phyloP scores from a whole-genome alignment of 2,888 invertebrate genomes.

The Catotricha subobsoleta region DNA sequence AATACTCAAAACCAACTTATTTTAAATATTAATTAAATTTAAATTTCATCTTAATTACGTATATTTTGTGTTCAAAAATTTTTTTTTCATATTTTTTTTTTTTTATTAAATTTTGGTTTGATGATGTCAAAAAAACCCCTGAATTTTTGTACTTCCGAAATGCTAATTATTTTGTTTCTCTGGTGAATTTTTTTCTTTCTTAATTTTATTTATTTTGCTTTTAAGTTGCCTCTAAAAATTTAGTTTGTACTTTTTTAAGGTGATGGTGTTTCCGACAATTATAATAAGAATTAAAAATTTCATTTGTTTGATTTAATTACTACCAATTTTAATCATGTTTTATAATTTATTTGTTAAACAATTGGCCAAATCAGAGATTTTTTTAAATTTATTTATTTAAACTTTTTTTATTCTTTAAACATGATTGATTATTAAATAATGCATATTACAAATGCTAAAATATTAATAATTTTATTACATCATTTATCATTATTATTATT shows the following conservation, averaged over 20 bases:
- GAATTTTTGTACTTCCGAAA: slow-evolving; percentile 2
- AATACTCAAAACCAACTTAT: too few relatives aligned
- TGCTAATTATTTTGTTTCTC: not conserved
- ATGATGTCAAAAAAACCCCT: not conserved
- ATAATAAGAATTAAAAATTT: too few relatives aligned
- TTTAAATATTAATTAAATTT: too few relatives aligned
- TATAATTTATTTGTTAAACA: too few relatives aligned
- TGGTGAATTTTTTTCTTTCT: not conserved
- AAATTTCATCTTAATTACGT: too few relatives aligned
- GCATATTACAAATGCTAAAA: too few relatives aligned
- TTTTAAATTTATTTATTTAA: not conserved
- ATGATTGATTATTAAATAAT: not conserved
- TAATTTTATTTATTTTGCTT: not conserved
- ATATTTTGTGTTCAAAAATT: not conserved
- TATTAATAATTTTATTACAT: too few relatives aligned
- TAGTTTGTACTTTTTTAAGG: slow-evolving; percentile 3
- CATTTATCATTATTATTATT: too few relatives aligned
- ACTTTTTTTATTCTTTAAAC: not conserved
- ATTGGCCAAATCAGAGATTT: not conserved
- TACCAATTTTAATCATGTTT: not conserved
- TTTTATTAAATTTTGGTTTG: not conserved
- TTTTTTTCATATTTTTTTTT: not conserved
- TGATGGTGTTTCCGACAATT: slow-evolving; percentile 3
- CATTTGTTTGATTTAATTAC: not conserved
- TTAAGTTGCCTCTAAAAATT: not conserved